These are phyloP conservation scores for Hephaestus fuliginosus DNA, from an alignment of 2,797 vertebrate genomes.

Conservation along the genomic window DNA sequence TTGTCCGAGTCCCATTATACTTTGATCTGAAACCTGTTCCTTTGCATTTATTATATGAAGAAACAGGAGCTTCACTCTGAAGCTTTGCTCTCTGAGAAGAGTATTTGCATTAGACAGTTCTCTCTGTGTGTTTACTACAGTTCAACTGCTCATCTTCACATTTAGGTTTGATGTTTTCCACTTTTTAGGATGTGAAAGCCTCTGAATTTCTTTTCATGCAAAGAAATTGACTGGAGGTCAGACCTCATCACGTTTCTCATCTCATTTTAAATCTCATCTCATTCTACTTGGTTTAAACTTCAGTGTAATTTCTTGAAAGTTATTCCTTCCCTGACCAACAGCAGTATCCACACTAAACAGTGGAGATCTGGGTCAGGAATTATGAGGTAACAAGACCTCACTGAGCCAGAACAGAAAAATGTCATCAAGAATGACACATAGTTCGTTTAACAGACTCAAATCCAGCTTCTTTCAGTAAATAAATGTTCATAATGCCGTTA, in stretches of 20 bases:
- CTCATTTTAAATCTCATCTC: conserved; percentile 53
- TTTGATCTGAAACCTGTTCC: conserved; percentile 42
- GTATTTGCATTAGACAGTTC: conserved; percentile 19
- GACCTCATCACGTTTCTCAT: conserved; percentile 10
- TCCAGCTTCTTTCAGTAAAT: too few species aligned
- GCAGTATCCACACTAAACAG: conserved; percentile 22
- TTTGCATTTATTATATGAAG: conserved; percentile 40
- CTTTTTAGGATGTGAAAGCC: conserved; percentile 17
- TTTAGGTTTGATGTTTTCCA: conserved; percentile 4
- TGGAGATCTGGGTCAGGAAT: not conserved
- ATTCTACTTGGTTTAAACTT: conserved; percentile 4
- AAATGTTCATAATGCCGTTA: too few species aligned
- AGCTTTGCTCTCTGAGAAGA: conserved; percentile 55
- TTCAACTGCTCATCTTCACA: conserved; percentile 16
- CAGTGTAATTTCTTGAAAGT: conserved; percentile 7
- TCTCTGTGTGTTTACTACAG: conserved; percentile 40
- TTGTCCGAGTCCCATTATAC: conserved; percentile 2
- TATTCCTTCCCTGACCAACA: not conserved
- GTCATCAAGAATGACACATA: too few species aligned
- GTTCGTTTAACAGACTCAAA: too few species aligned
- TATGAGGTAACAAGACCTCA: not conserved
- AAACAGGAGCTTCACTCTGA: conserved; percentile 52
- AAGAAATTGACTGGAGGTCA: conserved; percentile 19
- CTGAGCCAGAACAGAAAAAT: not conserved
- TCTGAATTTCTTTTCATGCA: conserved; percentile 13